Conservation (phyloP, 2,888 invertebrate genomes). For the Synanthedon tipuliformis region DNA sequence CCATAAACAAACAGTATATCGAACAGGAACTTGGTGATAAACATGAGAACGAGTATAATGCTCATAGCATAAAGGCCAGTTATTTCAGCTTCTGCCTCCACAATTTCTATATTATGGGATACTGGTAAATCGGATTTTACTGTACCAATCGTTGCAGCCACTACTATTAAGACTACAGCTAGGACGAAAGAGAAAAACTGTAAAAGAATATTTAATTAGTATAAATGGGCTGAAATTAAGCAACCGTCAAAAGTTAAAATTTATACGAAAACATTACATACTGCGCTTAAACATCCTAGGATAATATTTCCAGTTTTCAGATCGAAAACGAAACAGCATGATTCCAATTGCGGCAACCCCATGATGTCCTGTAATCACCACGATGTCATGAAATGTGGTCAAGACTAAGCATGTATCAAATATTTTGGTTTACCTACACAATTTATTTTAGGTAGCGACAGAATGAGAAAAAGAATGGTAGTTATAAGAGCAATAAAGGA, state of each 20-base stretch:
- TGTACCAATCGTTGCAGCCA: conserved; percentile 21
- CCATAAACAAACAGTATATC: conserved; percentile 47
- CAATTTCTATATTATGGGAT: conserved; percentile 6
- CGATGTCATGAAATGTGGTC: too few relatives aligned
- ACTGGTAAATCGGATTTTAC: conserved; percentile 12
- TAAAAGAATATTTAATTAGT: neutral
- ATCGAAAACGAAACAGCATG: conserved; percentile 36
- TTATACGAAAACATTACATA: conserved; percentile 2
- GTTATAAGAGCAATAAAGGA: too few relatives aligned
- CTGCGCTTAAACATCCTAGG: conserved; percentile 34
- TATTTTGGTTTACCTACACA: too few relatives aligned
- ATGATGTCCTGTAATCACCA: conserved; percentile 16
- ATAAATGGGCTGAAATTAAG: too few relatives aligned
- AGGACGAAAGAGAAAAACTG: conserved; percentile 39
- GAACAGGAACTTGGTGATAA: conserved; percentile 43
- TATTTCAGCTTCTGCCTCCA: conserved; percentile 32
- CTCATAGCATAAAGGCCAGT: conserved; percentile 47
- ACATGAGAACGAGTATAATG: conserved; percentile 48
- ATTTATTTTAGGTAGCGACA: too few relatives aligned
- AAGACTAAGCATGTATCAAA: too few relatives aligned
- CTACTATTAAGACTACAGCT: conserved; percentile 33
- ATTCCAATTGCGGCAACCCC: conserved; percentile 34
- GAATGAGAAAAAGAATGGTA: too few relatives aligned
- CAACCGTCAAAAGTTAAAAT: too few relatives aligned
- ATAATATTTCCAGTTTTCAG: conserved; percentile 45